Conservation (phyloP, 1,140 invertebrate genomes). For the Cotesia glomerata region DNA sequence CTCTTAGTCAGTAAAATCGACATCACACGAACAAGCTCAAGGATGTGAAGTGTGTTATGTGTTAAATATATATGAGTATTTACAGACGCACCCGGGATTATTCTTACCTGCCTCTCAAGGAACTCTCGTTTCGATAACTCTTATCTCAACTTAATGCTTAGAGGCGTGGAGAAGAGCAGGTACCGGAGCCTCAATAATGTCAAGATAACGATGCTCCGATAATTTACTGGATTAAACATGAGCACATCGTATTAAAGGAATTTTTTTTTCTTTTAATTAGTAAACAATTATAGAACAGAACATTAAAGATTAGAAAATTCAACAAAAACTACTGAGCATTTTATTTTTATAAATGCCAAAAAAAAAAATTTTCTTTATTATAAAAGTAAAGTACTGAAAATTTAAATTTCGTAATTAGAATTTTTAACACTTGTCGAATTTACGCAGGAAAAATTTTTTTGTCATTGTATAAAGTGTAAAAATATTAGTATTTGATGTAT, state of each 20-base stretch:
- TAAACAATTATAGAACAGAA: background rate
- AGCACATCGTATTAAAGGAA: constrained; percentile 49
- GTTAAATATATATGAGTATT: constrained; percentile 15
- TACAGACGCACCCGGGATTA: constrained; percentile 7
- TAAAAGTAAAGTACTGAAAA: too few species aligned
- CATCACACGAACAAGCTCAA: background rate
- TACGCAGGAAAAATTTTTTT: too few species aligned
- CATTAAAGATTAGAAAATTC: too few species aligned
- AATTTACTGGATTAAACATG: constrained; percentile 47
- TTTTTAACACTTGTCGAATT: too few species aligned
- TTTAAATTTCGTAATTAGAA: too few species aligned
- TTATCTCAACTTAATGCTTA: constrained; percentile 53
- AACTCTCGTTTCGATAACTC: constrained; percentile 47
- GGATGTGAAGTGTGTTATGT: background rate
- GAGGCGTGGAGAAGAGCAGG: constrained; percentile 42
- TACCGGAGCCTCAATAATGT: constrained; percentile 49
- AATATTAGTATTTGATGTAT: too few species aligned
- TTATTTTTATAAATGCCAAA: too few species aligned
- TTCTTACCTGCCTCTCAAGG: constrained; percentile 42
- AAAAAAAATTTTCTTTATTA: too few species aligned
- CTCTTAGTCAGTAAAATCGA: too few species aligned
- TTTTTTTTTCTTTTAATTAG: constrained; percentile 56
- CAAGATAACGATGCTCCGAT: constrained; percentile 50
- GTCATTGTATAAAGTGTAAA: too few species aligned
- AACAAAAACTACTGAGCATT: too few species aligned